Base-by-base conservation (phyloP, 2,888 invertebrate species). In the Drosophila flavopinicola region DNA sequence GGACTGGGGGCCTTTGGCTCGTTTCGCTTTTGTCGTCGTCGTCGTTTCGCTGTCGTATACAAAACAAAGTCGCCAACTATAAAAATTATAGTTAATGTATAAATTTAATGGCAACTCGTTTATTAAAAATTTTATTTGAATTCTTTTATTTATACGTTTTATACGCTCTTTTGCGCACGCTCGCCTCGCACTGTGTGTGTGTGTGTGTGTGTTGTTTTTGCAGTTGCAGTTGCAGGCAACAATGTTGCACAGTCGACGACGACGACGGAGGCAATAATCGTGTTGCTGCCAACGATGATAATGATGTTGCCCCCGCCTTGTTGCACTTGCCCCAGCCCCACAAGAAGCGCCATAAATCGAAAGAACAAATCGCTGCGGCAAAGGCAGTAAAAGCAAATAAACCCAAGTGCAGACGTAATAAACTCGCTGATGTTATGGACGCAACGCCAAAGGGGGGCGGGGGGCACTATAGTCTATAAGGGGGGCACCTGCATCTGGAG, bases 111-210 rank as follows among this genome's bases (percentile, higher is more conserved):
- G 89, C 85, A 85, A 90, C 89, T 89, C 90, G 90, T 90, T 90
- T 90, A 90, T 90, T 90, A 89, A 89, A 90, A 88, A 85, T 90
- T 90, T 90, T 89, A 90, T 90, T 89, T 88, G 88, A 88, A 90
- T 88, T 85, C 86, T 83, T 85, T 84, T 84, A 85, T 83, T 85
- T 82, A 82, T 83, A 82, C 85, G 85, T 83, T 83, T 85, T 85
- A 80, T 85, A 78, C 84, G 80, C 76, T 79, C 75, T 70, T 72
- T 78, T 82, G 83, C 76, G 70, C 72, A 74, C 82, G 79, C 84
- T 74, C 84, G 59, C 72, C 61, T n/a, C n/a, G n/a, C n/a, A n/a
- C n/a, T n/a, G n/a, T n/a, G n/a, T n/a, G n/a, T n/a, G n/a, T 20
- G 20, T 3, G 20, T 20, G 2, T 2, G 2, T 4, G 20, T 3